phyloP scores from a whole-genome alignment of 2,888 invertebrate genomes.

The Crematogaster levior region DNA sequence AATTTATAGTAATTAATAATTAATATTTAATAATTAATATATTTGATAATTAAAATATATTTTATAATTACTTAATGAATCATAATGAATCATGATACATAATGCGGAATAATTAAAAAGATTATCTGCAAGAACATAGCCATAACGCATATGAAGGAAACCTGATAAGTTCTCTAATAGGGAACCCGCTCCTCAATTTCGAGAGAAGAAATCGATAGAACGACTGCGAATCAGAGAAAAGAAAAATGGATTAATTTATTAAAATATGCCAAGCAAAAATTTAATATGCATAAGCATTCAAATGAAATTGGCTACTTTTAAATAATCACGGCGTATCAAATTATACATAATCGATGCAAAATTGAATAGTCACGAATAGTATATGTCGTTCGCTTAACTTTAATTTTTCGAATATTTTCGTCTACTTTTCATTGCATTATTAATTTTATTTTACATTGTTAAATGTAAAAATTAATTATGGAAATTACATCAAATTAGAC shows the following conservation, averaged over 20 bases:
- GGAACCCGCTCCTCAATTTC: conserved; percentile 26
- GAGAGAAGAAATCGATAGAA: conserved; percentile 37
- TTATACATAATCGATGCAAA: conserved; percentile 42
- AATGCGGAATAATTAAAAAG: not conserved
- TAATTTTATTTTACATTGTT: not conserved
- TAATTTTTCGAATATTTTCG: conserved; percentile 18
- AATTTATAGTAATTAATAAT: not conserved
- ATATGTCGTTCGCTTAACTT: conserved; percentile 11
- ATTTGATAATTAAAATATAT: not conserved
- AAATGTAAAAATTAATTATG: conserved; percentile 6
- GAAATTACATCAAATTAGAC: not conserved
- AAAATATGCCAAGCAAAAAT: conserved; percentile 21
- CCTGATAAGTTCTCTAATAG: conserved; percentile 21
- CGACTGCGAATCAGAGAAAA: not conserved
- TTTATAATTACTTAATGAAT: not conserved
- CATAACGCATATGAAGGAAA: conserved; percentile 1
- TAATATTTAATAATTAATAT: not conserved
- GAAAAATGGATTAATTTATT: conserved; percentile 38
- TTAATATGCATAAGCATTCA: not conserved
- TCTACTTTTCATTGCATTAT: not conserved
- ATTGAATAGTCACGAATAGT: conserved; percentile 13
- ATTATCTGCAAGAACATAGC: not conserved
- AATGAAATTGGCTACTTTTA: conserved; percentile 42
- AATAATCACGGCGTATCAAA: conserved; percentile 13
- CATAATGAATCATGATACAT: not conserved